phyloP scores from a whole-genome alignment of 2,113 vertebrate genomes.

The Rhadina sibilatrix region DNA sequence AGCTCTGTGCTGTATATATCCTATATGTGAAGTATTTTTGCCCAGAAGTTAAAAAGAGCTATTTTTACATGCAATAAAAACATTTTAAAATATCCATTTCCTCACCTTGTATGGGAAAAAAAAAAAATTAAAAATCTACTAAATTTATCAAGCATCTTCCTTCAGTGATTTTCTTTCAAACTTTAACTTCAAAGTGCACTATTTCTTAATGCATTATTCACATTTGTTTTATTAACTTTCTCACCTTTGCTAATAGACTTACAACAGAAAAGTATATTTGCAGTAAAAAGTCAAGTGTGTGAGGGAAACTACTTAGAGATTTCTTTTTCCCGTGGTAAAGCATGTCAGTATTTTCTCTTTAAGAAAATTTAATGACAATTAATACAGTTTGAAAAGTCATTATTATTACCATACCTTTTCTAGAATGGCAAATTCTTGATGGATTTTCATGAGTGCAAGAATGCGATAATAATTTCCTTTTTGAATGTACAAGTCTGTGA shows the following conservation, averaged over 20 bases:
- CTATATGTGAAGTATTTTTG: not conserved
- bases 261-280: not conserved
- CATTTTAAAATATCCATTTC: not conserved
- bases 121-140: not conserved
- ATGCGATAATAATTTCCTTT: not conserved
- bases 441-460: not conserved
- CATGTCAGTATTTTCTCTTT: not conserved
- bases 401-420: not conserved
- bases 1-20: not conserved
- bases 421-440: not conserved
- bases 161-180: not conserved
- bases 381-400: not conserved
- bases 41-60: not conserved
- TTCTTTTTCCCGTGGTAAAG: not conserved
- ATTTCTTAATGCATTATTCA: not conserved
- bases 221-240: not conserved
- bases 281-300: not conserved
- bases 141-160: not conserved
- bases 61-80: not conserved
- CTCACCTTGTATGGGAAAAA: not conserved
- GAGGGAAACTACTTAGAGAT: not conserved
- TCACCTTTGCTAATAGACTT: not conserved
- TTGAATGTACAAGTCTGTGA: not conserved
- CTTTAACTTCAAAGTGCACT: not conserved
- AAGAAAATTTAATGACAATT: not conserved